Conservation (phyloP, 1,140 invertebrate genomes). For the Aricia agestis region DNA sequence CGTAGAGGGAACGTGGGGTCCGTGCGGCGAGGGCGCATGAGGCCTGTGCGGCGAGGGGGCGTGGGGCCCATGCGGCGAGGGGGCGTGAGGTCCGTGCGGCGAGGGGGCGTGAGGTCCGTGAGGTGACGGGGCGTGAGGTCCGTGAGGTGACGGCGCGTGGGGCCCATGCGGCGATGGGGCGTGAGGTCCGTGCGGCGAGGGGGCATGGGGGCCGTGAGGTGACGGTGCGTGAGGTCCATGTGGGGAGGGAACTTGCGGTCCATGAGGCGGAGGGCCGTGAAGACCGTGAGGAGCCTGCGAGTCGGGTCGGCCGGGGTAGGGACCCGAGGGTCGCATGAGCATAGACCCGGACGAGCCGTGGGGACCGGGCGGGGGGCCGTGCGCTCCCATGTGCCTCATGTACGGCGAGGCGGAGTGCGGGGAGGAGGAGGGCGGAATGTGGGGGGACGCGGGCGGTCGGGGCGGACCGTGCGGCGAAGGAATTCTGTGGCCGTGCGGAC, state of each 20-base stretch:
- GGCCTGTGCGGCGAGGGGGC: conserved; percentile 4
- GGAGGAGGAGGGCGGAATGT: conserved; percentile 32
- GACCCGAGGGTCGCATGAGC: conserved; percentile 21
- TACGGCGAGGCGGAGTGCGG: conserved; percentile 26
- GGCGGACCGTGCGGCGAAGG: conserved; percentile 28
- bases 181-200: conserved; percentile 22
- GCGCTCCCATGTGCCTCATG: conserved; percentile 11
- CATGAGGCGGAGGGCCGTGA: conserved; percentile 14
- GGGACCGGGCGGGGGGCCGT: conserved; percentile 11
- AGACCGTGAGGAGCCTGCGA: conserved; percentile 15
- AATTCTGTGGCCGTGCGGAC: conserved; percentile 27
- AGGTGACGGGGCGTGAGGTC: background rate
- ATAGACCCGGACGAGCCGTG: background rate
- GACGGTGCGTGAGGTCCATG: conserved; percentile 16
- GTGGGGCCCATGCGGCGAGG: conserved; percentile 23
- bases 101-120: conserved; percentile 13
- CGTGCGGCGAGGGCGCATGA: conserved; percentile 15
- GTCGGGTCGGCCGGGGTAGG: conserved; percentile 25
- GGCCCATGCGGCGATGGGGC: conserved; percentile 28
- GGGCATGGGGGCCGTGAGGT: conserved; percentile 10
- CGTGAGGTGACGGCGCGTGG: conserved; percentile 19
- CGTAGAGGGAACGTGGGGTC: conserved; percentile 19
- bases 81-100: conserved; percentile 3
- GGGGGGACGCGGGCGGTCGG: conserved; percentile 23
- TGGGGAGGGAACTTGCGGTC: conserved; percentile 22